Base-by-base conservation (phyloP, 23 tunicate species). In the Trididemnum clinides region DNA sequence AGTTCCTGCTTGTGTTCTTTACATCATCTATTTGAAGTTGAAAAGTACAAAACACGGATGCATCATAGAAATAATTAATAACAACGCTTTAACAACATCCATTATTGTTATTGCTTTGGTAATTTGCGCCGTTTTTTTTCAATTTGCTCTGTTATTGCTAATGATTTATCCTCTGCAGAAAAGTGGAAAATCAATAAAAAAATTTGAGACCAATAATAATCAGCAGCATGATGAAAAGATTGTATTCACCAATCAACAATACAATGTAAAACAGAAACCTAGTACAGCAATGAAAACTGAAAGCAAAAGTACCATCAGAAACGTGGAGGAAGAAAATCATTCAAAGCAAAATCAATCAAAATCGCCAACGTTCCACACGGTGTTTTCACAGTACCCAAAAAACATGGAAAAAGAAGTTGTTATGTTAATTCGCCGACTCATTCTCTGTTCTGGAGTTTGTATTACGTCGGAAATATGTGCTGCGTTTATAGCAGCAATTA, bases 141-240 rank as follows among this genome's bases (percentile, higher is more conserved):
- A 85, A 85, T 1, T 85, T 22, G 33, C 44, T 1, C 88, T 85
- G 32, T 34, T 85, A 22, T n/a, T 34, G 1, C 58, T 85, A 22
- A 71, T 85, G 23, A 73, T 85, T 0, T 85, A 85, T 51, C 88
- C 88, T 12, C 29, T 85, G 34, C 35, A 36, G 21, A 74, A 74
- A 74, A n/a, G n/a, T n/a, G n/a, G n/a, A n/a, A n/a, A n/a, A n/a
- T n/a, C n/a, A n/a, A n/a, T n/a, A n/a, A n/a, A n/a, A n/a, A n/a
- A n/a, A n/a, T n/a, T n/a, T n/a, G n/a, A n/a, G n/a, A n/a, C n/a
- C n/a, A n/a, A n/a, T n/a, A n/a, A n/a, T n/a, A n/a, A n/a, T n/a
- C n/a, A n/a, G n/a, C n/a, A n/a, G n/a, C n/a, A n/a, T n/a, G n/a
- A n/a, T n/a, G n/a, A n/a, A 15, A 59, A n/a, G 20, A 10, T 5